Evolutionary conservation across 2,888 invertebrate species (phyloP), one percentile per base, ranked within the genome.

Genomic region (Brachypterus glaber): DNA sequence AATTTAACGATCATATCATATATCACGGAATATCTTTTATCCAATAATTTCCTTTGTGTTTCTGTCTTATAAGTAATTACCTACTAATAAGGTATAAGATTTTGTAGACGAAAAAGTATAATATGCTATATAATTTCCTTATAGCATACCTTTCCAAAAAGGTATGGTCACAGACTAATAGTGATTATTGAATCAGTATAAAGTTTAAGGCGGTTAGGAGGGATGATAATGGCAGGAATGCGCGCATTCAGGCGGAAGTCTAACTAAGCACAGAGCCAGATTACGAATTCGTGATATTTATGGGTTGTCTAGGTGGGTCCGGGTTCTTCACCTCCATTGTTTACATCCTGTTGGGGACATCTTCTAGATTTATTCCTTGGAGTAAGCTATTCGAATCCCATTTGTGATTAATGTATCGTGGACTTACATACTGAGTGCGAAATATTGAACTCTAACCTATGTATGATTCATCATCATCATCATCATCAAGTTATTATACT

Each of bases 281-380:
- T 63, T 62, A 63, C 62, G 55, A 57, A 62, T 62, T 59, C 58
- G 46, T 51, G 54, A 59, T 63, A 63, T 64, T 64, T 65, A 64
- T 64, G 63, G 63, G 57, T 58, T 55, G 59, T 62, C 61, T 60
- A 58, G 52, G 60, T 61, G 61, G 59, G 58, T 60, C 51, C 56
- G 59, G 60, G 57, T 60, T 58, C 60, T 58, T 61, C 60, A 61
- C 63, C 60, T 53, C 55, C 48, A 64, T 65, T 65, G 65, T 65
- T 65, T 65, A 64, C 64, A 57, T 58, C 59, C 61, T 50, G 59
- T 63, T 58, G 58, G 58, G 59, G 62, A 63, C 62, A 63, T 60
- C 60, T 58, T 62, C 53, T 50, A 60, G 59, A 63, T 63, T 63
- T 63, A 63, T 62, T 55, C 52, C 50, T 45, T 50, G 45, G 39